Evolutionary conservation across 2,113 vertebrate genomes (phyloP), one percentile per base, ranked within the genome.

Genomic region (Psettodes erumei): DNA sequence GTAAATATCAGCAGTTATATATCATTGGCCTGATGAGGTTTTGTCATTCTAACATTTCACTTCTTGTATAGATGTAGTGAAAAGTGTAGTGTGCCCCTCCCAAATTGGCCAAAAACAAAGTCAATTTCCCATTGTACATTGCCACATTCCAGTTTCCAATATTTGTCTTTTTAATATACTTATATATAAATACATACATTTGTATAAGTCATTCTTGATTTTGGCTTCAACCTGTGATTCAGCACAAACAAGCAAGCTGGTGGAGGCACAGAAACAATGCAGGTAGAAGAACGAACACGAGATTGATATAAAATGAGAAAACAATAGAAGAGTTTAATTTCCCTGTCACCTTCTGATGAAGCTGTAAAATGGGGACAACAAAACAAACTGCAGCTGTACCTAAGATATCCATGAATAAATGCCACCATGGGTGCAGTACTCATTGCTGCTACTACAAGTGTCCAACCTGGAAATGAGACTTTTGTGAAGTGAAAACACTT

Each of bases 171-270:
- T 94, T 92, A 92, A 94, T 94, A 92, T 91, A 90, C 65, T 87
- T 86, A 88, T 91, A 91, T 92, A 94, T 92, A 94, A 90, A 94
- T 92, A 93, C 83, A 91, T 90, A 93, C 86, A 91, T 91, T 89
- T 92, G 83, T 90, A 83, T 84, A 90, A 78, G 83, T 91, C 90
- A 88, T 91, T 90, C 88, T 93, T 84, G 68, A 90, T 89, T 92
- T 93, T 91, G 91, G 92, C 84, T 90, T 93, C 69, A 90, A 75
- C 62, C 56, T 77, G 83, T 88, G 84, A 84, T 87, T 85, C 38
- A 42, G 86, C 83, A 88, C 89, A 92, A 90, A 88, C 80, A 84
- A 90, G 85, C 88, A 90, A 89, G 88, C 88, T 74, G 81, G 81
- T 89, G 82, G 66, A 85, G 75, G 71, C 70, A 88, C 70, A 77